Evolutionary conservation across 2,113 vertebrate genomes (phyloP), one percentile per base, ranked within the genome.

Genomic region (Ageneiosus marmoratus): DNA sequence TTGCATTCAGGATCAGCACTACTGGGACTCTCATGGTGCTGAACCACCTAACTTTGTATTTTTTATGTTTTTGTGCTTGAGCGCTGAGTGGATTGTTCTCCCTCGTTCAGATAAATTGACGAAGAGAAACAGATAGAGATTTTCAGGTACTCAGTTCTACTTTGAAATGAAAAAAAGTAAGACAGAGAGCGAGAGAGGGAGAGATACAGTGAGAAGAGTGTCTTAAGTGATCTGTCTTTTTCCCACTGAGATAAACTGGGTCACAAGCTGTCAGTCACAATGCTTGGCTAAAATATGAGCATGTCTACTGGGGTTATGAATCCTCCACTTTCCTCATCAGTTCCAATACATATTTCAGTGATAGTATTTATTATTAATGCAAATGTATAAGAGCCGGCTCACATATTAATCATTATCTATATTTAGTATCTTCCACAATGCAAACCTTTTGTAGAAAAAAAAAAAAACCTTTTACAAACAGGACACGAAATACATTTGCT

Each of bases 251-350:
- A 77, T 77, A 77, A 83, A 83, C 48, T 83, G 51, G 74, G 81
- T 83, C 81, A 83, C 24, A 44, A 77, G 62, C 73, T 77, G 60
- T 67, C 81, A 83, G 29, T 83, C 81, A 63, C 44, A 69, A 77
- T 77, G 73, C 75, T 55, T 29, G 55, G 48, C 15, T 77, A 53
- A 69, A 50, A 77, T 77, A 63, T 77, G 27, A 76, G 29, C 32
- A 41, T 29, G 62, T 77, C 58, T 75, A 53, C 53, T 76, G 37
- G 67, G 67, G 69, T 74, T 72, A 65, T 77, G 44, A 83, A 77
- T 75, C 58, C 29, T 55, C 4, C 32, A 51, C 46, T 12, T 24
- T 63, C 63, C 79, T 82, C 56, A 60, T 77, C 44, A 76, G 29
- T 76, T 65, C 27, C 27, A 63, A 76, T 83, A 20, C 51, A 73